phyloP scores from a whole-genome alignment of 2,113 vertebrate species.

The Paradoxurus hermaphroditus region DNA sequence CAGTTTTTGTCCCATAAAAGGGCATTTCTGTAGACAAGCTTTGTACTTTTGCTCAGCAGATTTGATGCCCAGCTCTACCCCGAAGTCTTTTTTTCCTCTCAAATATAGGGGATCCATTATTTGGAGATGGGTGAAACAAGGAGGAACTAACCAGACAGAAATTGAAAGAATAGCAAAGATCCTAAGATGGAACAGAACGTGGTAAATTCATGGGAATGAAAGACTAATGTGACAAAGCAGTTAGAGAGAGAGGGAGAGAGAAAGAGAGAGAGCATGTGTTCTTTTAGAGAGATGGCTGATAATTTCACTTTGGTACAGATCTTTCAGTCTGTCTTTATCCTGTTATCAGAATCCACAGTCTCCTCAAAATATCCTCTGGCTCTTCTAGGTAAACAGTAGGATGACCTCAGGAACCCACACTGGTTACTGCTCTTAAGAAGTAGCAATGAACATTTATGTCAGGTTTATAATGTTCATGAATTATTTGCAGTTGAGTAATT shows the following conservation, averaged over 20 bases:
- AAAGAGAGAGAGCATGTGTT: background rate
- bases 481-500: background rate
- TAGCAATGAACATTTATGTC: background rate
- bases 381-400: background rate
- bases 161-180: background rate
- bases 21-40: background rate
- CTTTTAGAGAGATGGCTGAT: background rate
- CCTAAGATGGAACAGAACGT: background rate
- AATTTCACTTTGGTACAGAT: background rate
- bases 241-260: too few species aligned
- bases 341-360: background rate
- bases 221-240: background rate
- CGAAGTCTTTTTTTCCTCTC: background rate
- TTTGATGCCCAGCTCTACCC: background rate
- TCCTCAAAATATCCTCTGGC: background rate
- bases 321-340: background rate
- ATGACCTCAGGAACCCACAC: background rate
- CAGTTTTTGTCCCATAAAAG: background rate
- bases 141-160: background rate
- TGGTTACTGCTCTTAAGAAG: background rate
- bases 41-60: background rate
- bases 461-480: background rate
- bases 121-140: background rate
- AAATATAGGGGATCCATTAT: background rate
- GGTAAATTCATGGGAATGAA: background rate